Percentiles rank a stretch among this genome's conserved stretches.
Conservation (phyloP, 2,797 vertebrate species). For the Lindbergichthys nudifrons region DNA sequence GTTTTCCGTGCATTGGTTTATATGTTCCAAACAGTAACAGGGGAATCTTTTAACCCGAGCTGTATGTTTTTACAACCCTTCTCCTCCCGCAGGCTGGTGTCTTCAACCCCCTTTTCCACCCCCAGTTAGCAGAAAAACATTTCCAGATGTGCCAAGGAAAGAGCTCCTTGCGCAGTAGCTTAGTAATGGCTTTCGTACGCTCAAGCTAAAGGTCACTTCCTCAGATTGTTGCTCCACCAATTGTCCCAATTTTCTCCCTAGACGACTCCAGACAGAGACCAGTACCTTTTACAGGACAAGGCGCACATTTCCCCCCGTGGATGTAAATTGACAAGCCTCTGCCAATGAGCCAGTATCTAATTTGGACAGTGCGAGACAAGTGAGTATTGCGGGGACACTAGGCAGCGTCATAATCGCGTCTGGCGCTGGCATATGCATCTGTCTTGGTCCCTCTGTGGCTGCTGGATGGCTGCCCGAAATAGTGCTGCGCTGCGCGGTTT, state of each 20-base stretch:
- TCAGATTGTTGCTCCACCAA: conserved; percentile 59
- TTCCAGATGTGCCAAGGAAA: conserved; percentile 80
- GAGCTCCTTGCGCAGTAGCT: conserved; percentile 71
- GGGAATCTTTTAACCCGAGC: conserved; percentile 58
- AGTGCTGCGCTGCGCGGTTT: conserved; percentile 82
- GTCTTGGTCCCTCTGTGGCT: conserved; percentile 78
- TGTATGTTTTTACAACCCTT: conserved; percentile 61
- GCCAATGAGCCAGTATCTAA: conserved; percentile 61
- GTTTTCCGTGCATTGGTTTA: conserved; percentile 6
- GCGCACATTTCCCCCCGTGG: conserved; percentile 26
- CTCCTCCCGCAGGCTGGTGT: conserved; percentile 51
- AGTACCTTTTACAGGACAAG: conserved; percentile 24
- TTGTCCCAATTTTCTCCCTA: conserved; percentile 26
- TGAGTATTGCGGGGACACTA: conserved; percentile 67
- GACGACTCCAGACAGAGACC: conserved; percentile 37
- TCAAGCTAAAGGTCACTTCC: conserved; percentile 70
- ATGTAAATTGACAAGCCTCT: conserved; percentile 50
- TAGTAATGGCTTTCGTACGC: conserved; percentile 64
- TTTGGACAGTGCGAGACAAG: conserved; percentile 58
- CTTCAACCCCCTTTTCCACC: conserved; percentile 44
- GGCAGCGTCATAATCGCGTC: conserved; percentile 86
- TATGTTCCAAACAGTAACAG: conserved; percentile 21
- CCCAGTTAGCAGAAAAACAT: conserved; percentile 71
- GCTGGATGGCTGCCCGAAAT: conserved; percentile 88
- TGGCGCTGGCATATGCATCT: conserved; percentile 82